Base-by-base conservation (phyloP, 2,888 invertebrate species). In the Napeogenes sylphis region DNA sequence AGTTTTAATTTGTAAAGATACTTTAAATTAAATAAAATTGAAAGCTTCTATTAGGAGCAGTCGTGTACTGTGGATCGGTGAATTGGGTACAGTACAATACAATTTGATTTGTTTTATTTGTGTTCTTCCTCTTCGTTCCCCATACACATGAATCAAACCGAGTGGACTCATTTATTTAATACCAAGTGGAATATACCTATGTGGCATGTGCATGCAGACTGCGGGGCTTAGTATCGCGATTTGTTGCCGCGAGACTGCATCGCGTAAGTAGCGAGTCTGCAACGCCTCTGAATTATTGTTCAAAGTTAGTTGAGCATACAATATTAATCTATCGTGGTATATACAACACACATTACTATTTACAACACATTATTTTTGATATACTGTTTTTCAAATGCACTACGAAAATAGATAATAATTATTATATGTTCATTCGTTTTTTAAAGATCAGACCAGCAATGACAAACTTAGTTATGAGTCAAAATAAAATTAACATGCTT, bases 111-210 rank as follows among this genome's bases (percentile, higher is more conserved):
- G 82, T 87, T 87, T 88, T 87, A 88, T 87, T 87, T 85, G 88
- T 80, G 78, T 73, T 79, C 80, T 80, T 81, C 84, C 84, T 87
- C 85, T 76, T 83, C 80, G 81, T 77, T 82, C 87, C 87, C 87
- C 82, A 83, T 87, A 82, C 86, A 77, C 84, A 88, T 89, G 87
- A 87, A 88, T 89, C 88, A 89, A 89, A 87, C 82, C 78, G 85
- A 77, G 76, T 86, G 84, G 77, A 82, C 84, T 88, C 87, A 88
- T 89, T 89, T 88, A 86, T 89, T 88, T 85, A 86, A 83, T 86
- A 82, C 82, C 78, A 76, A 78, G 77, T 75, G 77, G 77, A 79
- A 81, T 82, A 81, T 82, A 81, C 80, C 58, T 45, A 78, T 75
- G 75, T 75, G 51, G 51, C 30, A 51, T 51, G 30, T 69, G 73